These are phyloP conservation scores for Rhea pennata DNA, from an alignment of 2,113 vertebrate species.

Conservation along the genomic window DNA sequence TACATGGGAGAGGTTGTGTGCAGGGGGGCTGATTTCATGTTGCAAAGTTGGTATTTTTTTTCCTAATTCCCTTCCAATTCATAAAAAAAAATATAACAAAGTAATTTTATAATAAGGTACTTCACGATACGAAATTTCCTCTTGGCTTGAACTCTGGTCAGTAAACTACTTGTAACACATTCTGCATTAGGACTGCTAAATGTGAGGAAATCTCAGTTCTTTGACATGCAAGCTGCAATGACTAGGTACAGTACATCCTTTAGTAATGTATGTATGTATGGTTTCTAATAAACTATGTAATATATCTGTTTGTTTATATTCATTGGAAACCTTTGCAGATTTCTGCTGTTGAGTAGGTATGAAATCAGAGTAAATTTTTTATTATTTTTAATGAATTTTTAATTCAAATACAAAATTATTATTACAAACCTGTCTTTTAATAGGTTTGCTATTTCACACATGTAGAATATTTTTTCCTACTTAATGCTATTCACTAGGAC, in stretches of 20 bases:
- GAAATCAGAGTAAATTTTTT: background rate
- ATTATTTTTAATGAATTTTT: conserved; percentile 28
- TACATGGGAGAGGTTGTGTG: conserved; percentile 45
- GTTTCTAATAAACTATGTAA: conserved; percentile 84
- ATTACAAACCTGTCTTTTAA: background rate
- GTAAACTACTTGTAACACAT: conserved; percentile 55
- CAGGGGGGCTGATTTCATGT: conserved; percentile 28
- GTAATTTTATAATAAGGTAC: conserved; percentile 59
- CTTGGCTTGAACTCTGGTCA: conserved; percentile 62
- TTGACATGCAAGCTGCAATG: conserved; percentile 45
- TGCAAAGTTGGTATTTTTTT: conserved; percentile 46
- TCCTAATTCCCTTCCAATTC: conserved; percentile 2
- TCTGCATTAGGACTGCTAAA: conserved; percentile 72
- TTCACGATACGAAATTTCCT: conserved; percentile 43
- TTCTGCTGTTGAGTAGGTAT: background rate
- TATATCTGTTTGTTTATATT: conserved; percentile 57
- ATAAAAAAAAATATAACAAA: conserved; percentile 47
- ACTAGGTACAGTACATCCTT: conserved; percentile 78
- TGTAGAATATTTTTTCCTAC: background rate
- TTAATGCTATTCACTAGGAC: background rate
- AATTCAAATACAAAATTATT: conserved; percentile 45
- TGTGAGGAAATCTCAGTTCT: conserved; percentile 26
- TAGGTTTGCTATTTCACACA: background rate
- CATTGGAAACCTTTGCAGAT: conserved; percentile 31
- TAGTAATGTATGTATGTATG: conserved; percentile 72